Percentiles rank a stretch among this genome's conserved stretches.
Evolutionary conservation across 2,113 vertebrate species (phyloP).

Genomic region (Lepus timidus): DNA sequence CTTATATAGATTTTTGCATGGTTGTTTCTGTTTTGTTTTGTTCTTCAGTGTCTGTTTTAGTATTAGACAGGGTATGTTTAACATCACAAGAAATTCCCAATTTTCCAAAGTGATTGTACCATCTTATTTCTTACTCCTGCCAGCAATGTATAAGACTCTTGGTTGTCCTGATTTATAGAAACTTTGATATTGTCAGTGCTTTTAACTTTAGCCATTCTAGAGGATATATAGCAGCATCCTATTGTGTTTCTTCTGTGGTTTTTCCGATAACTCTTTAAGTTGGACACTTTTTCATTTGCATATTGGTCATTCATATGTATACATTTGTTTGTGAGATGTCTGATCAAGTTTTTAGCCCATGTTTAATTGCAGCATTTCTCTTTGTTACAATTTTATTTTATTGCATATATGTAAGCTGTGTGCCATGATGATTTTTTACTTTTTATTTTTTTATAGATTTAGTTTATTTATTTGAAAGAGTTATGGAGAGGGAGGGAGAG

Average conservation of each 20-base stretch:
- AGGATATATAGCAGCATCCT: not conserved
- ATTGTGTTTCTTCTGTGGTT: not conserved
- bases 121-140: not conserved
- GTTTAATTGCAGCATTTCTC: not conserved
- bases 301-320: not conserved
- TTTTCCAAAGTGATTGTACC: not conserved
- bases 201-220: not conserved
- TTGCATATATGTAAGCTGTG: not conserved
- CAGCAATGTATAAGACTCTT: not conserved
- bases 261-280: not conserved
- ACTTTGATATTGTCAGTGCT: not conserved
- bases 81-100: not conserved
- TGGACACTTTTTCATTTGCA: not conserved
- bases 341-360: not conserved
- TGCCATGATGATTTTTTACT: not conserved
- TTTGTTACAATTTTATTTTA: not conserved
- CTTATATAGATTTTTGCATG: not conserved
- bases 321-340: not conserved
- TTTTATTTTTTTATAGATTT: too few species aligned
- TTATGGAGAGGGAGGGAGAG: too few species aligned
- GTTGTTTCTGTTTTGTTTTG: not conserved
- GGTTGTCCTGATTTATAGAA: not conserved
- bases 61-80: too few species aligned
- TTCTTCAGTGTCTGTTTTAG: too few species aligned
- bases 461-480: too few species aligned